Percentiles rank a stretch among this genome's conserved stretches.
Evolutionary conservation across 2,888 invertebrate species (phyloP).

Genomic region (Conchocele bisecta): DNA sequence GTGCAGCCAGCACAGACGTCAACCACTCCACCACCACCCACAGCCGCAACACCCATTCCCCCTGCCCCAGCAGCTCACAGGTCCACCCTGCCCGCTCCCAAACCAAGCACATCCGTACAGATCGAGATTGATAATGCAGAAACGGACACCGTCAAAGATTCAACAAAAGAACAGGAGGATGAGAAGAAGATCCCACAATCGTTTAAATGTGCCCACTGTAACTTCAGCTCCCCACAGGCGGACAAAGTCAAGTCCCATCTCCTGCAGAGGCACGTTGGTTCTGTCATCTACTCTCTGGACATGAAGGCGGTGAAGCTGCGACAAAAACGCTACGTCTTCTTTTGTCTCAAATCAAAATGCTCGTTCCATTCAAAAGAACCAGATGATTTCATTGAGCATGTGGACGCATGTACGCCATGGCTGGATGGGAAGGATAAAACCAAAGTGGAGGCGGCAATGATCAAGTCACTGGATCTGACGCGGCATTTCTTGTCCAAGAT

Average conservation of each 20-base stretch:
- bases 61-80: slow-evolving; percentile 3
- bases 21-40: neutral
- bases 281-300: slow-evolving; percentile 64
- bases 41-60: neutral
- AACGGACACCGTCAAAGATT: slow-evolving; percentile 29
- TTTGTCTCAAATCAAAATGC: slow-evolving; percentile 70
- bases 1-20: neutral
- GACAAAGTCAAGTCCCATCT: slow-evolving; percentile 64
- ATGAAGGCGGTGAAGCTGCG: slow-evolving; percentile 64
- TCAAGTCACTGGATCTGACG: slow-evolving; percentile 60
- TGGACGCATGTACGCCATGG: slow-evolving; percentile 69
- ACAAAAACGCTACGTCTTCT: slow-evolving; percentile 66
- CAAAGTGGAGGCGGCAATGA: slow-evolving; percentile 46
- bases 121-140: slow-evolving; percentile 55
- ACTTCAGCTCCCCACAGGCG: slow-evolving; percentile 53
- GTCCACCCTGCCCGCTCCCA: slow-evolving; percentile 4
- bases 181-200: slow-evolving; percentile 58
- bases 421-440: slow-evolving; percentile 33
- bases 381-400: slow-evolving; percentile 64
- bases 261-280: slow-evolving; percentile 55
- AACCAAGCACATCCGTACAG: neutral
- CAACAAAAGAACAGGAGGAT: slow-evolving; percentile 46
- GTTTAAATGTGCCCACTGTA: slow-evolving; percentile 73
- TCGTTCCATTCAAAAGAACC: slow-evolving; percentile 66
- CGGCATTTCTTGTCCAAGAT: slow-evolving; percentile 58